Conservation (phyloP, 1,140 invertebrate species). For the Drosophila saltans region DNA sequence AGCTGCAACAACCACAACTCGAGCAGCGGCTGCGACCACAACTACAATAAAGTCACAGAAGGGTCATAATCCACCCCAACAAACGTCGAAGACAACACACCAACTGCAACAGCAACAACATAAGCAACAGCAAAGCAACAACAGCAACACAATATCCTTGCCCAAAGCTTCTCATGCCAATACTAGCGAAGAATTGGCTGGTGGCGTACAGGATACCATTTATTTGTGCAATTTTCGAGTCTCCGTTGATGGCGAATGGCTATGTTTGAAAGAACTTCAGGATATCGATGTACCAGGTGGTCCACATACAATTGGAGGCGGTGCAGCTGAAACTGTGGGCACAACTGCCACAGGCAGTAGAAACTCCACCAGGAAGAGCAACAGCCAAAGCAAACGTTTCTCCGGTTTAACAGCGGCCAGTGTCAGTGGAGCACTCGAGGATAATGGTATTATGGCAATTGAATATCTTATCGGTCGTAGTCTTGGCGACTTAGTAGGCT, state of each 20-base stretch:
- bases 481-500: constrained; percentile 75
- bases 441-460: constrained; percentile 83
- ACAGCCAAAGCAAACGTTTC: constrained; percentile 69
- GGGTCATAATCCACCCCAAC: constrained; percentile 58
- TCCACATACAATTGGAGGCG: constrained; percentile 43
- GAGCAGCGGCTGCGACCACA: constrained; percentile 31
- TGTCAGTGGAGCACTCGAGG: constrained; percentile 60
- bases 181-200: constrained; percentile 87
- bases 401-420: constrained; percentile 59
- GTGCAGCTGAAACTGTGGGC: constrained; percentile 33
- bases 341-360: constrained; percentile 10
- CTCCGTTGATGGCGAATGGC: constrained; percentile 98
- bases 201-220: constrained; percentile 96
- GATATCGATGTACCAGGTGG: constrained; percentile 90
- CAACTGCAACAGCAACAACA: constrained; percentile 34
- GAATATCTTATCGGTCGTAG: constrained; percentile 82
- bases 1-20: constrained; percentile 29
- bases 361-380: constrained; percentile 15
- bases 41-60: constrained; percentile 53
- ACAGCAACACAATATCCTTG: constrained; percentile 64
- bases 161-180: constrained; percentile 79
- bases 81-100: constrained; percentile 39
- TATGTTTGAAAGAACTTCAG: constrained; percentile 97
- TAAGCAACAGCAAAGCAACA: constrained; percentile 40
- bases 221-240: constrained; percentile 98